Evolutionary conservation across 1,140 invertebrate species (phyloP).

Genomic region (Lepidotrigona ventralis): DNA sequence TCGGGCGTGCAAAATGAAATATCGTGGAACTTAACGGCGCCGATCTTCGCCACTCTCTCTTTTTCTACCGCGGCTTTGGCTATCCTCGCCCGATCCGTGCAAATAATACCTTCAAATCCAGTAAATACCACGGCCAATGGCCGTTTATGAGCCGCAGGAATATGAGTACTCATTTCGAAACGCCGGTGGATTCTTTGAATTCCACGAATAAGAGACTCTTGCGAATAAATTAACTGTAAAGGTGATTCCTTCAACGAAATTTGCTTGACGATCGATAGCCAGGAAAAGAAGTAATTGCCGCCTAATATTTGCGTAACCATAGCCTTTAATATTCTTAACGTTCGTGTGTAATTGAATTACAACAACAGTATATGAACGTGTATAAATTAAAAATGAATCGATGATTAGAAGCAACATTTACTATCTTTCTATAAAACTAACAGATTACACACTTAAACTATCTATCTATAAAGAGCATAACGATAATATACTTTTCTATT

Average conservation of each 20-base stretch:
- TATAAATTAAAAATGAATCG: neutral
- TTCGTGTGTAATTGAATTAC: neutral
- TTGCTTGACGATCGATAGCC: neutral
- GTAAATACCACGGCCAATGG: conserved; percentile 23
- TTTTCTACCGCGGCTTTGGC: conserved; percentile 11
- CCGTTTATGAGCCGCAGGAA: neutral
- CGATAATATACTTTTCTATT: too few relatives aligned
- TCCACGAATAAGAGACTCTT: neutral
- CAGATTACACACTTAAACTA: neutral
- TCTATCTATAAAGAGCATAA: too few relatives aligned
- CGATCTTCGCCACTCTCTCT: neutral
- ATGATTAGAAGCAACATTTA: neutral
- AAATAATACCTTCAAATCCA: conserved; percentile 47
- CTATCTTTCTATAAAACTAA: neutral
- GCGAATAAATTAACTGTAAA: neutral
- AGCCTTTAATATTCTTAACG: neutral
- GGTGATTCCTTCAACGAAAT: neutral
- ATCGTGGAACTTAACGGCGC: conserved; percentile 55
- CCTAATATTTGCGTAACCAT: too few relatives aligned
- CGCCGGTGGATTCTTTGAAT: neutral
- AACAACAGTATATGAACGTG: neutral
- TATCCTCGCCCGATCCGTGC: conserved; percentile 28
- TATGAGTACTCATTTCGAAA: conserved; percentile 7
- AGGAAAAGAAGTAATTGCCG: neutral
- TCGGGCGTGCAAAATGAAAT: conserved; percentile 61